Conservation (phyloP, 2,888 invertebrate genomes). For the Cryptophagus acutangulus region DNA sequence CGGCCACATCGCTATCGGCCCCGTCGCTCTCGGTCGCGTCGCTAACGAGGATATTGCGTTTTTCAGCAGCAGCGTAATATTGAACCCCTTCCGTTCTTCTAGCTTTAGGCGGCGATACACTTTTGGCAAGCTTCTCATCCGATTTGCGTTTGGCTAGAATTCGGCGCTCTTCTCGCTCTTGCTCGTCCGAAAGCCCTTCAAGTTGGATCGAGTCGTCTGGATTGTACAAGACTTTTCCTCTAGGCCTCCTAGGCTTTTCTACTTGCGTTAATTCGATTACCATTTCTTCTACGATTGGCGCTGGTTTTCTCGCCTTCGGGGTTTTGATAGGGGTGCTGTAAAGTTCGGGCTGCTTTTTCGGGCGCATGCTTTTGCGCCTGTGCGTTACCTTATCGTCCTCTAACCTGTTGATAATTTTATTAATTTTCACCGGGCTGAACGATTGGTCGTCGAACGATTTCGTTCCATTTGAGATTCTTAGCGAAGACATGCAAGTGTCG, state of each 20-base stretch:
- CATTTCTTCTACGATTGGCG: too few relatives aligned
- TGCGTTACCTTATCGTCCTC: too few relatives aligned
- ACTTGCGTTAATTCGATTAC: too few relatives aligned
- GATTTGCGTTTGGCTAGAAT: constrained; percentile 14
- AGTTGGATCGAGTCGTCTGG: constrained; percentile 22
- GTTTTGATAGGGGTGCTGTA: too few relatives aligned
- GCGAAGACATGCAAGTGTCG: constrained; percentile 14
- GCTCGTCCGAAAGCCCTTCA: constrained; percentile 20
- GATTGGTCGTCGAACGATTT: constrained; percentile 7
- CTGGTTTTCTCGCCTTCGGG: too few relatives aligned
- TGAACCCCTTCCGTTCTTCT: too few relatives aligned
- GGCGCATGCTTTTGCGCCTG: too few relatives aligned
- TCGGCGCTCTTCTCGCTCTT: constrained; percentile 24
- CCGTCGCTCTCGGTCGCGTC: not conserved
- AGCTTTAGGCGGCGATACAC: too few relatives aligned
- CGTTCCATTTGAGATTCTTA: constrained; percentile 7
- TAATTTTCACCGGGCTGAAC: constrained; percentile 14
- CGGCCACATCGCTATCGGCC: constrained; percentile 13
- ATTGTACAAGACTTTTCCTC: constrained; percentile 29
- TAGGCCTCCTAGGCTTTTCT: too few relatives aligned
- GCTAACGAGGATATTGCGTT: not conserved
- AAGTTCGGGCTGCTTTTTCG: too few relatives aligned
- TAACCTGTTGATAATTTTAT: constrained; percentile 11
- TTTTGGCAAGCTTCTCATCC: too few relatives aligned
- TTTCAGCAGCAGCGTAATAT: too few relatives aligned